Evolutionary conservation across 1,140 invertebrate species (phyloP), one percentile per base, ranked within the genome.

Genomic region (Zaprionus ghesquierei): DNA sequence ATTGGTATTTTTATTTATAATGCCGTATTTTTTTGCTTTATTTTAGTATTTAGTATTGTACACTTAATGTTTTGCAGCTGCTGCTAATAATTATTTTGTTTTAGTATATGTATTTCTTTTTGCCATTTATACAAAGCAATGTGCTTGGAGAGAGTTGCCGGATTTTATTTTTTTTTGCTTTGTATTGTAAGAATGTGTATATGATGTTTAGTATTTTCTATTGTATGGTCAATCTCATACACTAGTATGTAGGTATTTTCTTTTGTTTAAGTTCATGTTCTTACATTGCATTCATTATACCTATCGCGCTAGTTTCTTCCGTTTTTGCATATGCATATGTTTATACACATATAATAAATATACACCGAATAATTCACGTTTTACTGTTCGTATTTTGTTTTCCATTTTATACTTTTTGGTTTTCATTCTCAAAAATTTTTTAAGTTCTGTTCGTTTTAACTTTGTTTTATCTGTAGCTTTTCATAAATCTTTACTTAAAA

Each of bases 401-500:
- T 25, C 29, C 10, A 12, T 51, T 12, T 49, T 18, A 41, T 41
- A 8, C 23, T 44, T 51, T 23, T 15, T 65, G 22, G 0, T 38
- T 41, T 50, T 23, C 13, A 23, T 59, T 27, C 5, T 65, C 44
- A 71, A 64, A 27, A 75, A 54, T 59, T 63, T 56, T 41, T 44
- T 53, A 20, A 27, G 33, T 64, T 60, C 60, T 65, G 33, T 60
- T 41, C 35, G 35, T 9, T 41, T 41, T 38, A 38, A 38, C 35
- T 38, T 38, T n/a, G n/a, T 38, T 38, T 38, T n/a, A 5, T 49
- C 31, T 63, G 51, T 51, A 46, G 20, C 44, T 10, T 46, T 38
- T 12, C 35, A 56, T 61, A 38, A 56, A 69, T 59, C 49, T 59
- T 61, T 62, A 20, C 81, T 80, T 84, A 80, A 53, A 80, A 80